phyloP scores from a whole-genome alignment of 2,113 vertebrate species.

The Glaucidium brasilianum region DNA sequence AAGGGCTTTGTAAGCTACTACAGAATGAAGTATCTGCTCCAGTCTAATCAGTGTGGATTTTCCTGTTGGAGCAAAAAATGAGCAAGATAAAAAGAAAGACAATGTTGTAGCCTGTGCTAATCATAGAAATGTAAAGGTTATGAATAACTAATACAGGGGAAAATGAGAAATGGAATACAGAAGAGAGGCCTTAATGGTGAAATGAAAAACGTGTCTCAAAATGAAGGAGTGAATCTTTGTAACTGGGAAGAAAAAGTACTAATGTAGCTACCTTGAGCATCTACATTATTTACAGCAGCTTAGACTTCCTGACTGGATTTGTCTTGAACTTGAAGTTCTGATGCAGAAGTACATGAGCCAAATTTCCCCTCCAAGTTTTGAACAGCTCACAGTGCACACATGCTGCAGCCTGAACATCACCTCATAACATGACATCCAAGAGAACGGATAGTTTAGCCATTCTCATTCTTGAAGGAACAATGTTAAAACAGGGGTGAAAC shows the following conservation, averaged over 20 bases:
- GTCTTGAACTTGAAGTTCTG: background rate
- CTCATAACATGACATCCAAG: background rate
- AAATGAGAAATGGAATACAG: slow-evolving; percentile 37
- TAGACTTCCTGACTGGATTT: background rate
- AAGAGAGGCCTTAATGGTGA: background rate
- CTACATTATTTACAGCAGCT: background rate
- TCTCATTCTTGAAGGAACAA: background rate
- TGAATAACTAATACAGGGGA: slow-evolving; percentile 39
- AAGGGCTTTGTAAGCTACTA: background rate
- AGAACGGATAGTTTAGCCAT: background rate
- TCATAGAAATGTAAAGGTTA: slow-evolving; percentile 44
- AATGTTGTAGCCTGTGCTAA: slow-evolving; percentile 41
- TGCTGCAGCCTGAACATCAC: background rate
- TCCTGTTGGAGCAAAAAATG: slow-evolving; percentile 16
- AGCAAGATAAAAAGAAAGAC: slow-evolving; percentile 37
- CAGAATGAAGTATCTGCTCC: background rate
- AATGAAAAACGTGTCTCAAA: slow-evolving; percentile 1
- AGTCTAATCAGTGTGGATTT: background rate
- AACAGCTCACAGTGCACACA: background rate
- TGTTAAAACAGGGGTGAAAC: background rate
- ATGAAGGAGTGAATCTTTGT: background rate
- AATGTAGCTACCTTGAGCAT: background rate
- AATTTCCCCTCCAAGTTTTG: background rate
- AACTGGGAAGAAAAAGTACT: background rate
- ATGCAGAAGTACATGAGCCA: background rate